Evolutionary conservation across 2,888 invertebrate genomes (phyloP), one percentile per base, ranked within the genome.

Genomic region (Mimumesa dahlbomi): DNA sequence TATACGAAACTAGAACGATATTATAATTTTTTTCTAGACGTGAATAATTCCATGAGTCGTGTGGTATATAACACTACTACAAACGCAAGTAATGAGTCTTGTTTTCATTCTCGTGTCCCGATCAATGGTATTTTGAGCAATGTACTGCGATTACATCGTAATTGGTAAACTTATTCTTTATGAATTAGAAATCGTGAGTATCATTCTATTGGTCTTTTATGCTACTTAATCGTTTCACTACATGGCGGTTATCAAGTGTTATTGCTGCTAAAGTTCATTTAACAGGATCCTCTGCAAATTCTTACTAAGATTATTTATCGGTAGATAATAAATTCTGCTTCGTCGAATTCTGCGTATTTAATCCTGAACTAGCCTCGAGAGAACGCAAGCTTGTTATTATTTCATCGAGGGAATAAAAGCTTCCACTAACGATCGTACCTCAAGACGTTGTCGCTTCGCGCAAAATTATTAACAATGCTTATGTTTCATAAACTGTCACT

Each of bases 181-280:
- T 53, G 68, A 69, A 69, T 79, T 79, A 79, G 63, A 79, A 79
- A 75, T 79, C 66, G 75, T 73, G 59, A 69, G 65, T 78, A 78
- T 75, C 64, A 46, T 78, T 45, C 79, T 78, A 79, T 78, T 78
- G 78, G 78, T 78, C 78, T 67, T 78, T 79, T 73, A 79, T 65
- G 53, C 79, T 78, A 78, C 59, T 73, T 79, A 70, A 75, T 62
- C 56, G 46, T 77, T n/a, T 66, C 66, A 48, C 73, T 79, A 79
- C 65, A 50, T 70, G 66, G 70, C 63, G 73, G 43, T 73, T 75
- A 73, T 61, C 40, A 64, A 53, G 76, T 73, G 61, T 75, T 79
- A 78, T 79, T 79, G 75, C 78, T 79, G 75, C 78, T 78, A 78
- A 64, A 49, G 66, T 78, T 62, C 64, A 58, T 74, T 67, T 65